phyloP scores from a whole-genome alignment of 2,113 vertebrate species.

The Eidolon helvum region DNA sequence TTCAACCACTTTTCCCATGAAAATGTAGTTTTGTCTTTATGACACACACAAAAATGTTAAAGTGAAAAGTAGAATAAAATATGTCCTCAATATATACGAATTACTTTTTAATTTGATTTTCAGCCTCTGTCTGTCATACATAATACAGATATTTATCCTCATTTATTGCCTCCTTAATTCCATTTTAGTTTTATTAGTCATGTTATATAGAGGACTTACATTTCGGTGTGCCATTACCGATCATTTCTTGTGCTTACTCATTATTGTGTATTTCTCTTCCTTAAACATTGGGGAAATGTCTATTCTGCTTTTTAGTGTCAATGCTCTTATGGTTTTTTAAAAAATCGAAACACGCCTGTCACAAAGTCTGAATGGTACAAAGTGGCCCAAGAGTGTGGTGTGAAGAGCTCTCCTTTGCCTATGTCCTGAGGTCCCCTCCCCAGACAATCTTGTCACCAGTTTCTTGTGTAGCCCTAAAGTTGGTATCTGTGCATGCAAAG shows the following conservation, averaged over 20 bases:
- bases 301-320: neutral
- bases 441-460: neutral
- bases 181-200: neutral
- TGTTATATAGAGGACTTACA: neutral
- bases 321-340: neutral
- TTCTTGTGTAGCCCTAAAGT: neutral
- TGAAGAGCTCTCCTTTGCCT: neutral
- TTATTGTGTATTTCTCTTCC: neutral
- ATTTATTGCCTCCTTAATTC: neutral
- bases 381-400: neutral
- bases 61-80: neutral
- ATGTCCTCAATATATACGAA: neutral
- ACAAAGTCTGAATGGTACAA: neutral
- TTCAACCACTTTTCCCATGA: neutral
- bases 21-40: neutral
- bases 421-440: neutral
- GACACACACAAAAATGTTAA: neutral
- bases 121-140: neutral
- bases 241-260: neutral
- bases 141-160: neutral
- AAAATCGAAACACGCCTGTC: neutral
- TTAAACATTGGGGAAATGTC: neutral
- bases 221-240: neutral
- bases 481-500: neutral
- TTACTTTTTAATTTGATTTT: neutral